These are phyloP conservation scores for Mylabris sibirica DNA, from an alignment of 2,888 invertebrate genomes.

Conservation along the genomic window DNA sequence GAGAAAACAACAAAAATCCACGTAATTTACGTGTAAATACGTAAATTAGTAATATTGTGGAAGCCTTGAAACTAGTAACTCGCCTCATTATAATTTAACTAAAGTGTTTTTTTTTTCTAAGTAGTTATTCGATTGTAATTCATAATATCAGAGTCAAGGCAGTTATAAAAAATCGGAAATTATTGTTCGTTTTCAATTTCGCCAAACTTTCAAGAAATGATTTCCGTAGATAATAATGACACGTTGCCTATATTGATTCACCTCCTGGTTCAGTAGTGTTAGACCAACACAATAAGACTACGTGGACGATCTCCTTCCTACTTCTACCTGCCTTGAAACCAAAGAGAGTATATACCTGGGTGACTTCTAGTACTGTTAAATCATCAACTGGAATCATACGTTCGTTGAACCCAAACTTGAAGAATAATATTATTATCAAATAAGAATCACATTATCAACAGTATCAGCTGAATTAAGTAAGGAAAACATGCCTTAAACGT, in stretches of 20 bases:
- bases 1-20: neutral
- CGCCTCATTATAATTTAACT: neutral
- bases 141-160: neutral
- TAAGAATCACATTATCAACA: neutral
- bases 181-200: neutral
- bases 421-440: constrained; percentile 15
- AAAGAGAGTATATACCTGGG: constrained; percentile 15
- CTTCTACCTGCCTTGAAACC: constrained; percentile 25
- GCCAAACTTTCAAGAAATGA: neutral
- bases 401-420: constrained; percentile 40
- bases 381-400: constrained; percentile 36
- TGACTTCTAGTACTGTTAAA: constrained; percentile 24
- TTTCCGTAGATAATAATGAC: constrained; percentile 1
- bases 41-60: neutral
- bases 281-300: constrained; percentile 32
- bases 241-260: constrained; percentile 14
- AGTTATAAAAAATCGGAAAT: neutral
- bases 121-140: neutral
- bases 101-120: neutral
- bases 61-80: neutral
- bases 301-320: constrained; percentile 38
- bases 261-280: constrained; percentile 1
- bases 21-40: neutral
- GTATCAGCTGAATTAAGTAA: neutral
- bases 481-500: constrained; percentile 20